A percentile compares a stretch with the other conserved stretches of the same genome.
These are phyloP conservation scores for Nomia melanderi DNA, from an alignment of 1,140 invertebrate species.

Conservation along the genomic window DNA sequence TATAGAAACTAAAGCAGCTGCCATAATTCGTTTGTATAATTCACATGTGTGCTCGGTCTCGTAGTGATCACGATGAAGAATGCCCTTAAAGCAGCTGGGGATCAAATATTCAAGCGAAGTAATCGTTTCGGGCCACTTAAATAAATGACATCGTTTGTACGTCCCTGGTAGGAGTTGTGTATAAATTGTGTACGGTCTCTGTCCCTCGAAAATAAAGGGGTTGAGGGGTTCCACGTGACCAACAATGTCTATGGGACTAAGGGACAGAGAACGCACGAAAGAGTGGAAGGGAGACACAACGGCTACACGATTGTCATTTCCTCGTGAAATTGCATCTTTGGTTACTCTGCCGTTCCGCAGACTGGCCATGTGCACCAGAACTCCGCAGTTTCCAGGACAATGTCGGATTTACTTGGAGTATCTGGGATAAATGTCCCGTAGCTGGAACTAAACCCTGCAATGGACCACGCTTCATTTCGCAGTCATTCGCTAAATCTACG, in stretches of 20 bases:
- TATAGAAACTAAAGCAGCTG: too few species aligned
- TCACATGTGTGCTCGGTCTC: neutral
- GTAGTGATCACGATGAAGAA: slow-evolving; percentile 42
- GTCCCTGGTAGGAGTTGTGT: slow-evolving; percentile 33
- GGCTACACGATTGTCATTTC: slow-evolving; percentile 50
- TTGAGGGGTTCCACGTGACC: slow-evolving; percentile 4
- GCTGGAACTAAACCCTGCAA: slow-evolving; percentile 17
- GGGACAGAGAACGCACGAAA: neutral
- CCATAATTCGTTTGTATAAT: neutral
- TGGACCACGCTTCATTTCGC: slow-evolving; percentile 28
- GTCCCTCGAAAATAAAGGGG: slow-evolving; percentile 32
- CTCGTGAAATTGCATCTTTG: slow-evolving; percentile 54
- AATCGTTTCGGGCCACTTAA: slow-evolving; percentile 53
- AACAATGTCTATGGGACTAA: neutral
- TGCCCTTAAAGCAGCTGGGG: slow-evolving; percentile 10
- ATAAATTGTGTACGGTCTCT: slow-evolving; percentile 49
- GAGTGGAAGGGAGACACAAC: neutral
- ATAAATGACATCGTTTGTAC: slow-evolving; percentile 65
- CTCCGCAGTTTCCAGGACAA: slow-evolving; percentile 25
- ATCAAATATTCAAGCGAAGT: slow-evolving; percentile 35
- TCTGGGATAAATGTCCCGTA: slow-evolving; percentile 39
- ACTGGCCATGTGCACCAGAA: slow-evolving; percentile 20
- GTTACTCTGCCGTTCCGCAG: slow-evolving; percentile 25
- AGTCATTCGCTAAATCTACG: slow-evolving; percentile 27
- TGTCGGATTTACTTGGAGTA: slow-evolving; percentile 22